These are phyloP conservation scores for Pseudopleuronectes americanus DNA, from an alignment of 2,797 vertebrate genomes.

Conservation along the genomic window DNA sequence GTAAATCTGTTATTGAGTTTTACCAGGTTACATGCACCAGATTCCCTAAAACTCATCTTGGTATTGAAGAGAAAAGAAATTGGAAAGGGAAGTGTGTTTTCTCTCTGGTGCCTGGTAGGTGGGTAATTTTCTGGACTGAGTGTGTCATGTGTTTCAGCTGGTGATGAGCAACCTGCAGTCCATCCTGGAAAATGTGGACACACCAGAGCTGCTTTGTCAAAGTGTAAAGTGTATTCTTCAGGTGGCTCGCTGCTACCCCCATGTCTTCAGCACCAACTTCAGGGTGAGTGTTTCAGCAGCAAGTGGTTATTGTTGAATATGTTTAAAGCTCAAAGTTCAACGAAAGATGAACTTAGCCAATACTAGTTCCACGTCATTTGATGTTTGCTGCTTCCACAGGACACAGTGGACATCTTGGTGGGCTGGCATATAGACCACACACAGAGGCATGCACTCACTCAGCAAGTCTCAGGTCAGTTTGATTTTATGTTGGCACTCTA, in stretches of 20 bases:
- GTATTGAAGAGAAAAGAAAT: neutral
- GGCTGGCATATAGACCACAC: conserved; percentile 99
- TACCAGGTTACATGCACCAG: neutral
- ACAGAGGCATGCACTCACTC: conserved; percentile 93
- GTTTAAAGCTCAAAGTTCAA: neutral
- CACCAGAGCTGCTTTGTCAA: conserved; percentile 96
- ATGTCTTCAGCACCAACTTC: conserved; percentile 99
- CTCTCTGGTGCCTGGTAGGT: neutral
- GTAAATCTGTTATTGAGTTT: too few relatives aligned
- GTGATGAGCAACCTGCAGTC: conserved; percentile 99
- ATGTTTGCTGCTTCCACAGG: conserved; percentile 76
- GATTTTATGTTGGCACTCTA: neutral
- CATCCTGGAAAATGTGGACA: conserved; percentile 97
- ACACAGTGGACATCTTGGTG: conserved; percentile 98
- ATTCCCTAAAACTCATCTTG: neutral
- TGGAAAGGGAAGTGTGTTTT: neutral
- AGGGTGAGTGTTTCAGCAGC: conserved; percentile 84
- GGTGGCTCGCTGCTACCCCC: conserved; percentile 96
- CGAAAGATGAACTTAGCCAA: neutral
- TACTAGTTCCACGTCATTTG: neutral
- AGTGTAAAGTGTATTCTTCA: conserved; percentile 97
- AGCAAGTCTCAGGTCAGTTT: conserved; percentile 94
- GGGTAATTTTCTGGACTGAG: neutral
- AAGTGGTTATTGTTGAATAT: too few relatives aligned
- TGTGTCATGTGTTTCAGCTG: conserved; percentile 82